phyloP scores from a whole-genome alignment of 2,113 vertebrate genomes.

The Clupea harengus region DNA sequence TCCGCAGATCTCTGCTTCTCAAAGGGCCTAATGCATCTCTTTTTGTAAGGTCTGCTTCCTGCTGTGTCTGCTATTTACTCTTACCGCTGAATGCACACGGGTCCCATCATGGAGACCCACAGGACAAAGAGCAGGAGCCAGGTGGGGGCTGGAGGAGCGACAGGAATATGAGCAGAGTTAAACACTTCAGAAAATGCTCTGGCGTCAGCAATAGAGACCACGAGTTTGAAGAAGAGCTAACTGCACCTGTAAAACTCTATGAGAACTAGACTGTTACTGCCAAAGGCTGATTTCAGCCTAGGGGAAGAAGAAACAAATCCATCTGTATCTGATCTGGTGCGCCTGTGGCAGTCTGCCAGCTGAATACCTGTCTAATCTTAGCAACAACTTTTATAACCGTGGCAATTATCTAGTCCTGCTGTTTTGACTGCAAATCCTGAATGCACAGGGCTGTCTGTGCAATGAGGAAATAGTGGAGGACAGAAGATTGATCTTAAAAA shows the following conservation, averaged over 20 bases:
- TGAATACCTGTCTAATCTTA: background rate
- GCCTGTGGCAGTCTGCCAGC: background rate
- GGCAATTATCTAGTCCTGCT: background rate
- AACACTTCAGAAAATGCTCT: no score
- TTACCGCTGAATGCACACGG: background rate
- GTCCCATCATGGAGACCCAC: background rate
- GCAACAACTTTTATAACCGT: background rate
- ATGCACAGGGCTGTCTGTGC: background rate
- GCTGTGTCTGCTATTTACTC: background rate
- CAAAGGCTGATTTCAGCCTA: background rate
- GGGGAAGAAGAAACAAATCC: background rate
- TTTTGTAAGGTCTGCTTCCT: no score
- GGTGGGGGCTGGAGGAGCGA: no score
- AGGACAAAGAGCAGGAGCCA: background rate
- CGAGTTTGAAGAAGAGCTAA: background rate
- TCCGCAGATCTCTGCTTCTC: no score
- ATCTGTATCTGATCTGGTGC: background rate
- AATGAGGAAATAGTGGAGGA: background rate
- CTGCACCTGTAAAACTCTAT: background rate
- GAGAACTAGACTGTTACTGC: background rate
- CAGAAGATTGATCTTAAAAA: no score
- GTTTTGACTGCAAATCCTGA: background rate
- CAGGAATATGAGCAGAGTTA: no score
- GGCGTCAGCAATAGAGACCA: no score
- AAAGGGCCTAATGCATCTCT: no score